A percentile compares a stretch with the other conserved stretches of the same genome.
Evolutionary conservation across 2,888 invertebrate species (phyloP).

Genomic region (Yponomeuta evonymella): DNA sequence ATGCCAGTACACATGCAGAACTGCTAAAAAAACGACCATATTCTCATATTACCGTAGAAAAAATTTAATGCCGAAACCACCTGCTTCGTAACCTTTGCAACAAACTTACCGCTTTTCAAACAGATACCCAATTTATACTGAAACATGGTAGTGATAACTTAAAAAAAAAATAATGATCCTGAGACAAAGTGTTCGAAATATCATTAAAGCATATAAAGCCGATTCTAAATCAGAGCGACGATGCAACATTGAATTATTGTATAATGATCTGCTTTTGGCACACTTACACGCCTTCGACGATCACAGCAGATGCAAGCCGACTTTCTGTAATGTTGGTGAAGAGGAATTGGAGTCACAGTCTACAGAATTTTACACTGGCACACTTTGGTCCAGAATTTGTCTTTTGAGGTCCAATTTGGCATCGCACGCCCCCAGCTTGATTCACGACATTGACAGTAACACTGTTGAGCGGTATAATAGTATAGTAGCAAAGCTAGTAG

Average conservation of each 20-base stretch:
- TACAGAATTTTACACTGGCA: constrained; percentile 14
- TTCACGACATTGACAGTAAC: constrained; percentile 30
- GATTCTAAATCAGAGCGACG: constrained; percentile 8
- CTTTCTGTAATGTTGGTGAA: constrained; percentile 12
- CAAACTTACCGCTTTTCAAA: constrained; percentile 19
- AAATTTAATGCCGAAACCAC: constrained; percentile 28
- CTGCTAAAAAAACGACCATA: constrained; percentile 23
- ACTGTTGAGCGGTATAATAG: constrained; percentile 32
- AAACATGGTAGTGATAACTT: too few relatives aligned
- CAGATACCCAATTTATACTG: constrained; percentile 20
- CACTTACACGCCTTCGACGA: constrained; percentile 13
- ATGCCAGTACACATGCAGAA: constrained; percentile 22
- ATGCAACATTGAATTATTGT: constrained; percentile 9
- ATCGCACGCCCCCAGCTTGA: constrained; percentile 19
- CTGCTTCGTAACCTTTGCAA: constrained; percentile 23
- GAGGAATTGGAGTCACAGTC: constrained; percentile 16
- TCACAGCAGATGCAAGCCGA: constrained; percentile 11
- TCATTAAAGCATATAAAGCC: constrained; percentile 16
- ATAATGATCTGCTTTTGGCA: constrained; percentile 6
- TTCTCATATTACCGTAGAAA: constrained; percentile 21
- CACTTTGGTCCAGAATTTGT: constrained; percentile 12
- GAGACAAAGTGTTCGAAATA: constrained; percentile 11
- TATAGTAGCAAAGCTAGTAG: constrained; percentile 31
- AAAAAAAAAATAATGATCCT: too few relatives aligned
- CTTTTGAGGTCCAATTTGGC: constrained; percentile 11